A percentile compares a stretch with the other conserved stretches of the same genome.
phyloP scores from a whole-genome alignment of 2,888 invertebrate genomes.

The Pogonocherus hispidulus region DNA sequence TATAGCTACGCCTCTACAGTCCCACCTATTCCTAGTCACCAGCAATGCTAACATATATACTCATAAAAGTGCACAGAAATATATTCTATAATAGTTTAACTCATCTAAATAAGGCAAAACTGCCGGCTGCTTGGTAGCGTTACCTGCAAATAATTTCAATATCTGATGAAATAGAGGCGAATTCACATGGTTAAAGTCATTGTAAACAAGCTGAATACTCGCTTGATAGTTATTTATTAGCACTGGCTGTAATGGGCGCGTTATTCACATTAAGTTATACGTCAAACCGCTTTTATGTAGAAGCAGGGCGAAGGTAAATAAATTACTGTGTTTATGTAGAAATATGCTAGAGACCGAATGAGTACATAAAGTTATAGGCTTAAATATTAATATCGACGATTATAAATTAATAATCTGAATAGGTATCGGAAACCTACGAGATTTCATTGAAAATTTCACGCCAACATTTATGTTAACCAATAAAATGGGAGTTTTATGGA shows the following conservation, averaged over 20 bases:
- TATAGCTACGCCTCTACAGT: neutral
- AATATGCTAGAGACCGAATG: neutral
- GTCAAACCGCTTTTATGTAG: conserved; percentile 8
- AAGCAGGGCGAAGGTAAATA: neutral
- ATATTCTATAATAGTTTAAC: conserved; percentile 8
- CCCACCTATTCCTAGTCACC: neutral
- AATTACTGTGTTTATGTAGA: neutral
- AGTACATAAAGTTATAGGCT: neutral
- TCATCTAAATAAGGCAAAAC: conserved; percentile 12
- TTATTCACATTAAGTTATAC: conserved; percentile 34
- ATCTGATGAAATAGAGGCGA: conserved; percentile 29
- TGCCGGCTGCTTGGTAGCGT: conserved; percentile 20
- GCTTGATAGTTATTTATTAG: conserved; percentile 31
- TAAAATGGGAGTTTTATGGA: no score
- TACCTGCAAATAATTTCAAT: conserved; percentile 33
- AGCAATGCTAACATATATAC: neutral
- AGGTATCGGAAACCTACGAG: no score
- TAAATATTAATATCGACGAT: no score
- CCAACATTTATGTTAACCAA: no score
- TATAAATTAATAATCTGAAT: no score
- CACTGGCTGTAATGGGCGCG: conserved; percentile 16
- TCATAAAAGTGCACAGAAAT: conserved; percentile 9
- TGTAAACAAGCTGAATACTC: conserved; percentile 32
- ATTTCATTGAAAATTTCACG: no score
- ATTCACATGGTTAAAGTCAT: conserved; percentile 32